Conservation (phyloP, 2,113 vertebrate species). For the Colius striatus region DNA sequence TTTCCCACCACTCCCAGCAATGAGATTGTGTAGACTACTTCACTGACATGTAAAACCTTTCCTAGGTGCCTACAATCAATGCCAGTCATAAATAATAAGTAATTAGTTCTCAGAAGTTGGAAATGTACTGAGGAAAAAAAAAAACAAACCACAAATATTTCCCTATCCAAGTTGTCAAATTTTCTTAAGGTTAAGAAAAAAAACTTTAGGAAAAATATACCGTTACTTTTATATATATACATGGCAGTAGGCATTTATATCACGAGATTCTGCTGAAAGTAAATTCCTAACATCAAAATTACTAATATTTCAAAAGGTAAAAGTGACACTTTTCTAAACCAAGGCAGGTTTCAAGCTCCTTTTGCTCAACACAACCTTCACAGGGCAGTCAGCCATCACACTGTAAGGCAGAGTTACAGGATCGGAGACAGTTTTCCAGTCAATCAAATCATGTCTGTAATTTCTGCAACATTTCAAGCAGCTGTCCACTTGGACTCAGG, state of each 20-base stretch:
- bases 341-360: conserved; percentile 13
- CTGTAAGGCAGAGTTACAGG: not conserved
- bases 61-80: not conserved
- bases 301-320: not conserved
- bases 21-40: not conserved
- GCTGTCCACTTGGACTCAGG: not conserved
- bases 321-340: conserved; percentile 5
- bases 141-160: not conserved
- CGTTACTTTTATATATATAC: not conserved
- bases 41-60: not conserved
- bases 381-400: not conserved
- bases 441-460: not conserved
- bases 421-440: not conserved
- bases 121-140: not conserved
- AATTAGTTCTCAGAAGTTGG: not conserved
- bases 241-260: not conserved
- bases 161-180: not conserved
- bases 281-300: conserved; percentile 18
- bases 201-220: not conserved
- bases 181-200: not conserved
- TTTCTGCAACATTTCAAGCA: conserved; percentile 5
- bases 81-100: not conserved
- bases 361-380: conserved; percentile 3
- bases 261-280: not conserved
- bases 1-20: not conserved